Evolutionary conservation across 2,797 vertebrate species (phyloP).

Genomic region (Pipistrellus pygmaeus): DNA sequence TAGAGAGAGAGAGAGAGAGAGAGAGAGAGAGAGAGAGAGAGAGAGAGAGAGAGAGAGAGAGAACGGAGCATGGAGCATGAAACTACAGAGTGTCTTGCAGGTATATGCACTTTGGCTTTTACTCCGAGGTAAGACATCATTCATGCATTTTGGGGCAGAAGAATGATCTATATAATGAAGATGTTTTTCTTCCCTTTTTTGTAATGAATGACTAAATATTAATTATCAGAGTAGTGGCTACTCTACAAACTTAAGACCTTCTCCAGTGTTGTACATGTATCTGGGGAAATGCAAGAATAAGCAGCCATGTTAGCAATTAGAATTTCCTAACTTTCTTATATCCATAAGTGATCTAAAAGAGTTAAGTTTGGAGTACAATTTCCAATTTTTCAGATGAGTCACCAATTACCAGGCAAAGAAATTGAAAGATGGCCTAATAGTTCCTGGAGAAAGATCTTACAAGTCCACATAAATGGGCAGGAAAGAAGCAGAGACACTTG

Average conservation of each 20-base stretch:
- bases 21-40: background rate
- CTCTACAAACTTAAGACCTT: background rate
- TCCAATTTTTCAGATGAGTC: slow-evolving; percentile 30
- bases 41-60: background rate
- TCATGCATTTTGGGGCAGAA: background rate
- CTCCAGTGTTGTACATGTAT: background rate
- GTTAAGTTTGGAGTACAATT: background rate
- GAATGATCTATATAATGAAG: background rate
- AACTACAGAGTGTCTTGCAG: background rate
- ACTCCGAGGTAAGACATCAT: background rate
- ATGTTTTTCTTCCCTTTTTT: background rate
- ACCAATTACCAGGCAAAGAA: slow-evolving; percentile 18
- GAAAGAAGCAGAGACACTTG: background rate
- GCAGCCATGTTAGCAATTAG: background rate
- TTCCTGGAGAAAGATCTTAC: background rate
- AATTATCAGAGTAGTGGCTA: background rate
- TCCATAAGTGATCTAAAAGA: background rate
- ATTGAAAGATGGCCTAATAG: background rate
- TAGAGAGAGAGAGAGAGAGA: background rate
- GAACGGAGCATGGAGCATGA: accelerated
- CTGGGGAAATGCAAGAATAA: background rate
- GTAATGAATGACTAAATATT: background rate
- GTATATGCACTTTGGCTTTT: background rate
- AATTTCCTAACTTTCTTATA: background rate
- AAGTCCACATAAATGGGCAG: background rate